A percentile compares a stretch with the other conserved stretches of the same genome.
These are phyloP conservation scores for Rattus rattus DNA, from an alignment of 2,113 vertebrate genomes.

Conservation along the genomic window DNA sequence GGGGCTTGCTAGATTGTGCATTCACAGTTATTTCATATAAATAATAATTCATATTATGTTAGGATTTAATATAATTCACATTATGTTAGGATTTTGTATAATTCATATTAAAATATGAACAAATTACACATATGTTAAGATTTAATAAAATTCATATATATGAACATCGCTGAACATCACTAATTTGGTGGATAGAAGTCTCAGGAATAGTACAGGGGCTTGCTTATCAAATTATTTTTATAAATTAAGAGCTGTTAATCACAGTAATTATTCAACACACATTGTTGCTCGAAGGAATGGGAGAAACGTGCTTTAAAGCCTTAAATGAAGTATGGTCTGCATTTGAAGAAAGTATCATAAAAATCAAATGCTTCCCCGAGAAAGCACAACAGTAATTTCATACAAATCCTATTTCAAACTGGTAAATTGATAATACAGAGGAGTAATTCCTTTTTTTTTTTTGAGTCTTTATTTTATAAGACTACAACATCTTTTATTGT, in stretches of 20 bases:
- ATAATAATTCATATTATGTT: neutral
- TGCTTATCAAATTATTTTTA: conserved; percentile 56
- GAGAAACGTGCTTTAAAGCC: neutral
- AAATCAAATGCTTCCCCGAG: neutral
- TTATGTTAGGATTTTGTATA: too few species aligned
- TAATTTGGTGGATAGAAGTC: neutral
- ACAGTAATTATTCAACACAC: conserved; percentile 50
- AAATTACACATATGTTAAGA: too few species aligned
- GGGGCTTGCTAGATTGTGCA: neutral
- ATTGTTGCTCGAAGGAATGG: neutral
- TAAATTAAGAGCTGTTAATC: conserved; percentile 47
- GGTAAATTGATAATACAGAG: neutral
- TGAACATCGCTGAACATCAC: too few species aligned
- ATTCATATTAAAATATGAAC: neutral
- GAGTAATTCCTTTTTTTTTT: neutral
- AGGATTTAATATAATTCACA: too few species aligned
- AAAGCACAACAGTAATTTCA: neutral
- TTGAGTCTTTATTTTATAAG: neutral
- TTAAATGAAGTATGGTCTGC: neutral
- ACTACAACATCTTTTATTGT: neutral
- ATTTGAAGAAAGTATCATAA: neutral
- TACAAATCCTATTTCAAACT: neutral
- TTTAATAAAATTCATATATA: too few species aligned
- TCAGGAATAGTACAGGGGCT: conserved; percentile 8
- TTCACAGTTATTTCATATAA: neutral